These are phyloP conservation scores for Platyrinchus mystaceus DNA, from an alignment of 2,797 vertebrate species.

Conservation along the genomic window DNA sequence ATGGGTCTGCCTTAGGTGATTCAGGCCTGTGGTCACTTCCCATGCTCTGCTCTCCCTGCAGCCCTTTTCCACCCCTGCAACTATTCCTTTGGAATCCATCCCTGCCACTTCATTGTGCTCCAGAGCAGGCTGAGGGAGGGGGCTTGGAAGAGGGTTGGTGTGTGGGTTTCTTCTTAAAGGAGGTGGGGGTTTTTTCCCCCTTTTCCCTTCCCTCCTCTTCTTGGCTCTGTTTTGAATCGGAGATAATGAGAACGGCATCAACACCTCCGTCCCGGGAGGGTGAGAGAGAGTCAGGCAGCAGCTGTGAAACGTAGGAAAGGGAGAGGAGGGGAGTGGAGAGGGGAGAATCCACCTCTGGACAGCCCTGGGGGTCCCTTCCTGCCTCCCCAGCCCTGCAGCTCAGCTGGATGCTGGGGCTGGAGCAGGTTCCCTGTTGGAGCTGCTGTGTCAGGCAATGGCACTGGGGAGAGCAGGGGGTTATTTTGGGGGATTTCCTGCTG, in stretches of 20 bases:
- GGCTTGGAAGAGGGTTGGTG: neutral
- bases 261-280: neutral
- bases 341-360: neutral
- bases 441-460: accelerated
- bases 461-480: neutral
- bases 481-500: neutral
- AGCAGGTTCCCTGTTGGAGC: neutral
- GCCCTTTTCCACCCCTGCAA: neutral
- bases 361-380: neutral
- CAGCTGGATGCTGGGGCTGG: neutral
- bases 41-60: neutral
- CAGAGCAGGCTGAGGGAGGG: neutral
- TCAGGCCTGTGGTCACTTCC: neutral
- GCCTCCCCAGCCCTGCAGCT: neutral
- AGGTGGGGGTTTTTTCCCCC: too few species aligned
- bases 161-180: neutral
- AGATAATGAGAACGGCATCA: neutral
- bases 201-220: neutral
- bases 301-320: slow-evolving; percentile 10
- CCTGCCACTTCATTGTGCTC: neutral
- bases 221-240: neutral
- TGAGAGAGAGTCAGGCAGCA: slow-evolving; percentile 15
- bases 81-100: neutral
- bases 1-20: neutral
- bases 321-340: neutral